These are phyloP conservation scores for Diachrysia chrysitis DNA, from an alignment of 2,888 invertebrate species.

Conservation along the genomic window DNA sequence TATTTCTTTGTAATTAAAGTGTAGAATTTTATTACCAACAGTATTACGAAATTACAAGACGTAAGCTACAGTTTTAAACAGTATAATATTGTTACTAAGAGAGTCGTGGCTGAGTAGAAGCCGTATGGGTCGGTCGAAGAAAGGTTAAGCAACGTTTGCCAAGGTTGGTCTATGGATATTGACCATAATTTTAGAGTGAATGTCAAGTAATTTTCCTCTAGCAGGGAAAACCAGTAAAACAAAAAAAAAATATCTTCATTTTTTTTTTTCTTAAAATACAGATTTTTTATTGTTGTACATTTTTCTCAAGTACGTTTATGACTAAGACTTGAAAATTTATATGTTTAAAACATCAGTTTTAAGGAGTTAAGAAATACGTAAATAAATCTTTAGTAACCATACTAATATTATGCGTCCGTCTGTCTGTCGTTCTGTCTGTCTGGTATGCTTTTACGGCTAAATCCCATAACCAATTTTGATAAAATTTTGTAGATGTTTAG, in stretches of 20 bases:
- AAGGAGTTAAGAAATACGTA: no score
- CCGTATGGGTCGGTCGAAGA: background rate
- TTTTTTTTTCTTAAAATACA: background rate
- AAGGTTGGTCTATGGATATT: background rate
- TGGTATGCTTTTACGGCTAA: no score
- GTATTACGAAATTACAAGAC: conserved; percentile 1
- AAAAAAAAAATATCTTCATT: no score
- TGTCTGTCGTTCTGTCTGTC: no score
- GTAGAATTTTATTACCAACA: background rate
- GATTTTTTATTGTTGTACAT: no score
- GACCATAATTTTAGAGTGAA: background rate
- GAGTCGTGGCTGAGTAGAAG: background rate
- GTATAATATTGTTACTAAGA: background rate
- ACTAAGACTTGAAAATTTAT: background rate
- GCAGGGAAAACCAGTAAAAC: no score
- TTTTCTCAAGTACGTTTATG: no score
- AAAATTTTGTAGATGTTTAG: no score
- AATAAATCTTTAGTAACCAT: no score
- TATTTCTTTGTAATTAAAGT: background rate
- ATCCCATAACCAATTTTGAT: no score
- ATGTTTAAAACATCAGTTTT: background rate
- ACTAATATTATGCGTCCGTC: no score
- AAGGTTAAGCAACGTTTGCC: background rate
- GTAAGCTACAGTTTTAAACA: conserved; percentile 1
- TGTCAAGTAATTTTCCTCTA: no score